Percentiles rank a stretch among this genome's conserved stretches.
phyloP scores from a whole-genome alignment of 2,888 invertebrate genomes.

The Chesias legatella region DNA sequence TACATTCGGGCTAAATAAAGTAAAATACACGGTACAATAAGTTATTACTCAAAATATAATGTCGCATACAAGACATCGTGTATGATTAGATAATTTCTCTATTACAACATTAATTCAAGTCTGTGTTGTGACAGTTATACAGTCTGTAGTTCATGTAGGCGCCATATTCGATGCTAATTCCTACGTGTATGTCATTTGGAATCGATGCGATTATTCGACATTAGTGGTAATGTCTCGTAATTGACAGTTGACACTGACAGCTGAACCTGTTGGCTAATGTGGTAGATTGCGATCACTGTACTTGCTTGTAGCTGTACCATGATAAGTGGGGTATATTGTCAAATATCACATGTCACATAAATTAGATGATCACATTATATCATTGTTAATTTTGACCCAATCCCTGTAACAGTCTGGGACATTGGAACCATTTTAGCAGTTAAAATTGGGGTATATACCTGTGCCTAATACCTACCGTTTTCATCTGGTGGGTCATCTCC shows the following conservation, averaged over 20 bases:
- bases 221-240: slow-evolving; percentile 42
- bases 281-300: slow-evolving; percentile 51
- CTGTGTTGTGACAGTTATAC: slow-evolving; percentile 19
- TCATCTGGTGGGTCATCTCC: no score
- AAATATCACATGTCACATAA: not conserved
- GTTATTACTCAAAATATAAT: no score
- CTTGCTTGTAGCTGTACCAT: not conserved
- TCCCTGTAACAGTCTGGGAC: no score
- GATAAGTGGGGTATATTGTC: slow-evolving; percentile 5
- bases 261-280: slow-evolving; percentile 38
- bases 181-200: slow-evolving; percentile 43
- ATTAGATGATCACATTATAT: slow-evolving; percentile 9
- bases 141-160: slow-evolving; percentile 31
- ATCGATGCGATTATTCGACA: slow-evolving; percentile 50
- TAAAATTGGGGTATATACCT: no score
- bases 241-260: slow-evolving; percentile 47
- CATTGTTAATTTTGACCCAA: no score
- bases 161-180: slow-evolving; percentile 44
- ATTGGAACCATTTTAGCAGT: no score
- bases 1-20: no score
- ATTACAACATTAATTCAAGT: slow-evolving; percentile 17
- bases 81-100: slow-evolving; percentile 3
- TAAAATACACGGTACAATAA: no score
- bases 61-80: no score
- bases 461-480: not conserved